phyloP scores from a whole-genome alignment of 1,140 invertebrate species.

The Neodiprion lecontei region DNA sequence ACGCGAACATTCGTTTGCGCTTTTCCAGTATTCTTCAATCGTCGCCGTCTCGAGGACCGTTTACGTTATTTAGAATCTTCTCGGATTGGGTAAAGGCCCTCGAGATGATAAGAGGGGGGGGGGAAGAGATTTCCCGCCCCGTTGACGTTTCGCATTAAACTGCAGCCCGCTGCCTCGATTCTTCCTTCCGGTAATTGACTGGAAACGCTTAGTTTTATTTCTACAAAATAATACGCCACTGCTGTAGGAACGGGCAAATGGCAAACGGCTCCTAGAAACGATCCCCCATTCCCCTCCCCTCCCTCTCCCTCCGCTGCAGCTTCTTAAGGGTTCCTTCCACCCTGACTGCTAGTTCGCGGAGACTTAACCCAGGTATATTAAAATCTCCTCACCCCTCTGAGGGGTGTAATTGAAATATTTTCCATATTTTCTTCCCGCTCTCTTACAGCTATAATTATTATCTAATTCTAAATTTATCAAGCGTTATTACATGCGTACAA shows the following conservation, averaged over 20 bases:
- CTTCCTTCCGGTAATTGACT: constrained; percentile 46
- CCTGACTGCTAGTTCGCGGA: not conserved
- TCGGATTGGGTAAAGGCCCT: constrained; percentile 4
- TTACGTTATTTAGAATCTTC: not conserved
- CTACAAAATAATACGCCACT: not conserved
- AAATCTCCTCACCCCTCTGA: not conserved
- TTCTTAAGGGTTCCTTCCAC: not conserved
- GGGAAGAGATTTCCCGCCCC: constrained; percentile 5
- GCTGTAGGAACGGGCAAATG: not conserved
- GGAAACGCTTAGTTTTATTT: constrained; percentile 50
- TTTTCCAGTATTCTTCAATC: constrained; percentile 28
- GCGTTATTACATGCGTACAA: too few species aligned
- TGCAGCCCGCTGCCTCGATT: constrained; percentile 32
- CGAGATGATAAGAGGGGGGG: not conserved
- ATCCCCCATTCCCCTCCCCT: constrained; percentile 20
- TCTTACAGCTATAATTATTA: too few species aligned
- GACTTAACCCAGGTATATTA: not conserved
- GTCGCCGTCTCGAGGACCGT: constrained; percentile 25
- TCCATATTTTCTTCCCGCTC: too few species aligned
- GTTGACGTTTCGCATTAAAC: constrained; percentile 13
- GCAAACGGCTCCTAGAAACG: not conserved
- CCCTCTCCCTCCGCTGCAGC: not conserved
- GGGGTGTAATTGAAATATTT: not conserved
- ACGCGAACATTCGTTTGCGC: constrained; percentile 27
- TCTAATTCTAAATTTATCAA: too few species aligned